These are phyloP conservation scores for Thalassophryne amazonica DNA, from an alignment of 2,797 vertebrate genomes.

Conservation along the genomic window DNA sequence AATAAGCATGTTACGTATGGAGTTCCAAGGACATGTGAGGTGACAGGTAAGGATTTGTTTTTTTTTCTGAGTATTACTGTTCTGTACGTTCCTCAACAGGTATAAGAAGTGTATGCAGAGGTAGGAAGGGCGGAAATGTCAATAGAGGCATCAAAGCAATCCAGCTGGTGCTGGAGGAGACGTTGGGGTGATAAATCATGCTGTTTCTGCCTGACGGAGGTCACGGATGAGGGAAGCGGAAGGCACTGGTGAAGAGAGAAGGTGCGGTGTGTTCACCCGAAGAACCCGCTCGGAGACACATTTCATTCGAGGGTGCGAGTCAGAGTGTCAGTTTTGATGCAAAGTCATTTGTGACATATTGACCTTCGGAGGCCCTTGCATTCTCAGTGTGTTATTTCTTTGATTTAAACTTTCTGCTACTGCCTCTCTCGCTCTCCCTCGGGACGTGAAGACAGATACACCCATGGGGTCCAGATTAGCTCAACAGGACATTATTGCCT, in stretches of 20 bases:
- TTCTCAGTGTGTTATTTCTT: conserved; percentile 54
- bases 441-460: conserved; percentile 63
- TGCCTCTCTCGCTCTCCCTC: conserved; percentile 21
- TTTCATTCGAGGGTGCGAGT: conserved; percentile 61
- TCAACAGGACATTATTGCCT: conserved; percentile 58
- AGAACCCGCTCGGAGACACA: conserved; percentile 41
- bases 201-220: conserved; percentile 50
- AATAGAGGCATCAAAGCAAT: conserved; percentile 73
- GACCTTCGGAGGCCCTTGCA: conserved; percentile 48
- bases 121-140: conserved; percentile 59
- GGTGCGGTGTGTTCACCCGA: conserved; percentile 28
- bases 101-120: conserved; percentile 65
- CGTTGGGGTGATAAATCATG: conserved; percentile 72
- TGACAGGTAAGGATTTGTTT: conserved; percentile 6
- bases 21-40: conserved; percentile 25
- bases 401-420: conserved; percentile 54
- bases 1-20: conserved; percentile 37
- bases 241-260: conserved; percentile 5
- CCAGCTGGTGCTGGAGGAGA: conserved; percentile 49
- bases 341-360: conserved; percentile 61
- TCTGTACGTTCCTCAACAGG: conserved; percentile 17
- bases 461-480: conserved; percentile 52
- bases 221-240: conserved; percentile 26
- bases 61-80: conserved; percentile 11
- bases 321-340: conserved; percentile 51